These are phyloP conservation scores for Macrobrachium nipponense DNA, from an alignment of 1,140 invertebrate genomes.

Conservation along the genomic window DNA sequence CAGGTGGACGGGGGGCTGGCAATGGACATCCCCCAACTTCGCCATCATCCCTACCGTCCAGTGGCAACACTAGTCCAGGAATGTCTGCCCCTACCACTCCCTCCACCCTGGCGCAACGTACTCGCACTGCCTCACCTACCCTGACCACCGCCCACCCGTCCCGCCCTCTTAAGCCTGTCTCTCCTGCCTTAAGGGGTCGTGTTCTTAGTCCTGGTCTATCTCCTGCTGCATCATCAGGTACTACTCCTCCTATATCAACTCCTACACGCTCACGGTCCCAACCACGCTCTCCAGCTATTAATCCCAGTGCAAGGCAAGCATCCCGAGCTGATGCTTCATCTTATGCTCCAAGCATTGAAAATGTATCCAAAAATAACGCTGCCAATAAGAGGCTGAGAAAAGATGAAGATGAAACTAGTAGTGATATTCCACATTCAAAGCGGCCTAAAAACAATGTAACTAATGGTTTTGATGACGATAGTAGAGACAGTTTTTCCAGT, in stretches of 20 bases:
- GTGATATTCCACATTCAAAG: conserved; percentile 62
- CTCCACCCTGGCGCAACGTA: conserved; percentile 50
- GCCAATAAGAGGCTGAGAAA: conserved; percentile 76
- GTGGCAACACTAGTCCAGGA: conserved; percentile 66
- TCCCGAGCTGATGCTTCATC: conserved; percentile 54
- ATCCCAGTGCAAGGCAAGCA: conserved; percentile 27
- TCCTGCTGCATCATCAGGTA: conserved; percentile 43
- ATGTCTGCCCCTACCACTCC: conserved; percentile 64
- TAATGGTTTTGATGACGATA: conserved; percentile 65
- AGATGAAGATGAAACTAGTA: conserved; percentile 67
- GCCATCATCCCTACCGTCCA: conserved; percentile 65
- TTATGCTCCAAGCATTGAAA: conserved; percentile 62
- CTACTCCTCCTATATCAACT: conserved; percentile 45
- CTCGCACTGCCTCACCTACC: conserved; percentile 54
- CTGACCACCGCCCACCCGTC: conserved; percentile 51
- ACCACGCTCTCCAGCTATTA: conserved; percentile 49
- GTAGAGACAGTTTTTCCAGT: conserved; percentile 65
- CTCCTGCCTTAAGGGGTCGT: conserved; percentile 52
- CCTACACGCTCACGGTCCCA: conserved; percentile 49
- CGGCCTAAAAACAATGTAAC: conserved; percentile 62
- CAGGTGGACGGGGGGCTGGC: conserved; percentile 34
- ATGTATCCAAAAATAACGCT: conserved; percentile 74
- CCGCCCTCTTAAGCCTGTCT: conserved; percentile 52
- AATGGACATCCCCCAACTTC: conserved; percentile 53
- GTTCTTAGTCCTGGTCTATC: conserved; percentile 42